These are phyloP conservation scores for Drosophila multiciliata DNA, from an alignment of 2,888 invertebrate genomes.

Conservation along the genomic window DNA sequence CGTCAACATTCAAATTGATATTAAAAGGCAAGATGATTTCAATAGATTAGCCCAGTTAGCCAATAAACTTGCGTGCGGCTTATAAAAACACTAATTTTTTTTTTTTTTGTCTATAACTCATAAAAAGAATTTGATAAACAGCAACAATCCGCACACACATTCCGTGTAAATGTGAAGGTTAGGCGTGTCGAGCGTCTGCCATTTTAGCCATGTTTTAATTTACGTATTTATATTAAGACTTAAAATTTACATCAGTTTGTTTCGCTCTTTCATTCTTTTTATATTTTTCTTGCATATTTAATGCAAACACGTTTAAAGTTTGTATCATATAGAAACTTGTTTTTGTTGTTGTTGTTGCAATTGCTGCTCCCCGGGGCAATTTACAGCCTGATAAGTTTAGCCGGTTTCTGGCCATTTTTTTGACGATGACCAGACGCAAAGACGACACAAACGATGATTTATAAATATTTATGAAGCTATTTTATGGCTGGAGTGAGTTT, in stretches of 20 bases:
- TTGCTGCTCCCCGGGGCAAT: constrained; percentile 48
- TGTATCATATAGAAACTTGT: constrained; percentile 58
- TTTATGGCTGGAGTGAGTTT: constrained; percentile 54
- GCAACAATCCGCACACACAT: constrained; percentile 11
- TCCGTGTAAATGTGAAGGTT: constrained; percentile 68
- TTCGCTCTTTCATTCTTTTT: background rate
- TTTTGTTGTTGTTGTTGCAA: constrained; percentile 30
- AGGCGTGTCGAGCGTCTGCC: constrained; percentile 34
- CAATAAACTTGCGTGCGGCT: constrained; percentile 31
- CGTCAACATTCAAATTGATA: constrained; percentile 20
- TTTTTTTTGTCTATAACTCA: constrained; percentile 25
- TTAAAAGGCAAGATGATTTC: constrained; percentile 25
- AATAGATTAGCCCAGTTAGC: constrained; percentile 43
- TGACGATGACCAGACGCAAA: constrained; percentile 47
- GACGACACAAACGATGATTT: constrained; percentile 54
- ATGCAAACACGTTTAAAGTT: constrained; percentile 62
- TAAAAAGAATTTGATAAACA: constrained; percentile 24
- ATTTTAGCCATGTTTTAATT: constrained; percentile 66
- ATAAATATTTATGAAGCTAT: constrained; percentile 72
- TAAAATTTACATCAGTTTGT: constrained; percentile 62
- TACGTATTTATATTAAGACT: constrained; percentile 57
- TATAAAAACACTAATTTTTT: constrained; percentile 3
- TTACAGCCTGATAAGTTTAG: constrained; percentile 55
- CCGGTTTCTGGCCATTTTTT: constrained; percentile 52
- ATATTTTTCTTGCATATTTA: constrained; percentile 20